phyloP scores from a whole-genome alignment of 2,888 invertebrate species.

The Dione juno region DNA sequence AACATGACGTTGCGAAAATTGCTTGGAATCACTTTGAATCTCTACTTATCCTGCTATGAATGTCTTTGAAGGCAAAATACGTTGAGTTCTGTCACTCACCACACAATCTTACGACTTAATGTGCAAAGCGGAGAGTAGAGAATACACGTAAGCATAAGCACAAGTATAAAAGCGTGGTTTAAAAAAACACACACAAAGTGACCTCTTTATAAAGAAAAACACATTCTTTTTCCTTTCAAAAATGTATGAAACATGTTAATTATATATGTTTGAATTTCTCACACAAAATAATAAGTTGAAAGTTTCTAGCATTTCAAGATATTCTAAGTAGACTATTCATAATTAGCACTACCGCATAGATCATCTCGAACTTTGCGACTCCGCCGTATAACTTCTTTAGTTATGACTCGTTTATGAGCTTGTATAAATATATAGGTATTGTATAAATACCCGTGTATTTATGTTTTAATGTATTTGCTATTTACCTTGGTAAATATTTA shows the following conservation, averaged over 20 bases:
- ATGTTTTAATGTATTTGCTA: not conserved
- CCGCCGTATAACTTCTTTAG: conserved; percentile 26
- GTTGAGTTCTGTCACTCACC: no score
- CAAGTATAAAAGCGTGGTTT: not conserved
- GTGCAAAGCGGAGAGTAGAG: no score
- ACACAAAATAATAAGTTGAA: conserved; percentile 4
- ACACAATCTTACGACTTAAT: no score
- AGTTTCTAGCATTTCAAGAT: not conserved
- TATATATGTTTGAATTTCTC: not conserved
- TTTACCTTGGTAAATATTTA: no score
- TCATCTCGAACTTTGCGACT: conserved; percentile 24
- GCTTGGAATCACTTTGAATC: no score
- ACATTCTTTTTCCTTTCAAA: no score
- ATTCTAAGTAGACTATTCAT: conserved; percentile 22
- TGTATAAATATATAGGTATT: not conserved
- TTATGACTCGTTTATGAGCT: conserved; percentile 18
- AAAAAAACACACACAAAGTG: no score
- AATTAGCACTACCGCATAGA: conserved; percentile 31
- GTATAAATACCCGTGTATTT: not conserved
- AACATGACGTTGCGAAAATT: no score
- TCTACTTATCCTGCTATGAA: no score
- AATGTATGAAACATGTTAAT: not conserved
- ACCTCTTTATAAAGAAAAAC: no score
- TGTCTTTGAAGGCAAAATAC: no score
- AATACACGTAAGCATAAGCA: no score